Percentiles rank a stretch among this genome's conserved stretches.
Evolutionary conservation across 2,113 vertebrate genomes (phyloP).

Genomic region (Acanthochromis polyacanthus): DNA sequence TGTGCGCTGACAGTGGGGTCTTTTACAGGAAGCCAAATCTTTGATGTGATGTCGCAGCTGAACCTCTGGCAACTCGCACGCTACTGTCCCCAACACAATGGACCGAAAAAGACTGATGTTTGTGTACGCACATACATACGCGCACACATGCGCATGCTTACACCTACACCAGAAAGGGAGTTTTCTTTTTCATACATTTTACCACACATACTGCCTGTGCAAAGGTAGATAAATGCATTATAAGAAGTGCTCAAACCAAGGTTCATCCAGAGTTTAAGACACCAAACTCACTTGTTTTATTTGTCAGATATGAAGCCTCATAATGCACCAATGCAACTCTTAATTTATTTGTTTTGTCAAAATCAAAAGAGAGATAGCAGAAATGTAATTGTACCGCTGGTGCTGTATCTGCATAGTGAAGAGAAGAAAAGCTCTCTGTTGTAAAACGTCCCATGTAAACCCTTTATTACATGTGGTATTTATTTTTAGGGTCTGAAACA

Average conservation of each 20-base stretch:
- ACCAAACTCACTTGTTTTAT: constrained; percentile 14
- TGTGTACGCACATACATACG: constrained; percentile 24
- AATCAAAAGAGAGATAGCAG: constrained; percentile 34
- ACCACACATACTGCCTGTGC: too few species aligned
- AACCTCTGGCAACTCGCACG: constrained; percentile 66
- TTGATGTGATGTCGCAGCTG: constrained; percentile 73
- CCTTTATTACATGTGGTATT: too few species aligned
- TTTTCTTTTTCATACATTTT: too few species aligned
- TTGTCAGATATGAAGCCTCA: constrained; percentile 43
- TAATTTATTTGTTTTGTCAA: constrained; percentile 57
- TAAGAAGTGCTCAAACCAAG: constrained; percentile 4
- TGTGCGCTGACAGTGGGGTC: constrained; percentile 22
- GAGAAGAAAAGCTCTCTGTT: constrained; percentile 4
- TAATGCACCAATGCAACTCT: constrained; percentile 21
- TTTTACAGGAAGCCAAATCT: constrained; percentile 60
- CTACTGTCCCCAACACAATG: constrained; percentile 69
- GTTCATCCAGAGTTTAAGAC: constrained; percentile 41
- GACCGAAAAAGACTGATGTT: constrained; percentile 44
- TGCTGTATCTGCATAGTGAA: constrained; percentile 16
- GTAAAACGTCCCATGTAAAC: background rate
- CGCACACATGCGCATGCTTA: background rate
- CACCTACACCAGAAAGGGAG: background rate
- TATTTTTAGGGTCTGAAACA: too few species aligned
- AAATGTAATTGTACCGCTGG: constrained; percentile 26
- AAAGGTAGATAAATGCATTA: background rate